Base-by-base conservation (phyloP, 2,888 invertebrate species). In the Axea sp. region DNA sequence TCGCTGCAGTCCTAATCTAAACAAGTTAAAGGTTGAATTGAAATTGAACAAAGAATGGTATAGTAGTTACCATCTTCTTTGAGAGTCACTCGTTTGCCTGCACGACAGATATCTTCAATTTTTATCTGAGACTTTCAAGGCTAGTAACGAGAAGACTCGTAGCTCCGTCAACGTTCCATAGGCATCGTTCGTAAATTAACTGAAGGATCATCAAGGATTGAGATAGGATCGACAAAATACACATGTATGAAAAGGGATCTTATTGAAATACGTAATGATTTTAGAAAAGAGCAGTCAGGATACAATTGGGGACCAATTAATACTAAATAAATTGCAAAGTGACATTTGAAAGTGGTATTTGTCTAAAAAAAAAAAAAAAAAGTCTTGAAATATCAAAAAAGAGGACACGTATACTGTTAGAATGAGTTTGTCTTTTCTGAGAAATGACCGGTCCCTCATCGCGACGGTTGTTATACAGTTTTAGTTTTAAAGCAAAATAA, bases 401-500 rank as follows among this genome's bases (percentile, higher is more conserved):
- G n/a, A n/a, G n/a, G n/a, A n/a, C n/a, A n/a, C n/a, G n/a, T n/a
- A n/a, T n/a, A n/a, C n/a, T n/a, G 80, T 83, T 80, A 79, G 73
- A 76, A 3, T 19, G 64, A 75, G 77, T 79, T 78, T 79, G 78
- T 80, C 76, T 77, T 72, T 86, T 85, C 83, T 78, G 41, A 83
- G 84, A 86, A 86, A 74, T 74, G 69, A 33, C 67, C 75, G 71
- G 30, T 45, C 75, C 33, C 59, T 67, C 30, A 47, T 22, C 76
- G 73, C 80, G 75, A 80, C 77, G 80, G 80, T 79, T 83, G 84
- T 82, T 84, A 37, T 60, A 37, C 41, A 80, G 83, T 80, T 84
- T 83, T 80, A 80, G 80, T 76, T 80, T 81, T 77, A 80, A 84
- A 84, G 78, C 80, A 81, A 84, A 86, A 87, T 87, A 86, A 87